phyloP scores from a whole-genome alignment of 2,888 invertebrate species.

The Heliconius cydno region DNA sequence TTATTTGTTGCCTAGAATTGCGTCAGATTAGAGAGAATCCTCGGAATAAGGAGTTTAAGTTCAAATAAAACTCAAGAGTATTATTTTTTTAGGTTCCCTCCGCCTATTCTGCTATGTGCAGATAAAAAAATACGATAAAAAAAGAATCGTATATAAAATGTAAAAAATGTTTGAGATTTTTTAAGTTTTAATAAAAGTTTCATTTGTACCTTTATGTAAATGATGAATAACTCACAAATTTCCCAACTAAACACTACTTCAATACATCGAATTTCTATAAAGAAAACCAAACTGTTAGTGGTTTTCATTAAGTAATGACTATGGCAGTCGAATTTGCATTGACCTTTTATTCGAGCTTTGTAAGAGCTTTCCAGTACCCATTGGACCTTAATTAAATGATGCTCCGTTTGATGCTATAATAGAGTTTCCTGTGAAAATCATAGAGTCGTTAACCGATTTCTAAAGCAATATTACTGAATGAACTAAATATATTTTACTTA shows the following conservation, averaged over 20 bases:
- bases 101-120: too few species aligned
- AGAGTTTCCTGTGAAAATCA: slow-evolving; percentile 18
- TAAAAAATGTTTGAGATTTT: too few species aligned
- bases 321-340: slow-evolving; percentile 26
- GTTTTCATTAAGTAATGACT: slow-evolving; percentile 33
- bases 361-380: slow-evolving; percentile 29
- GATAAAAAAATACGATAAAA: too few species aligned
- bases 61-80: too few species aligned
- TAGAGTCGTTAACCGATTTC: slow-evolving; percentile 4
- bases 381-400: slow-evolving; percentile 28
- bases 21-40: not conserved
- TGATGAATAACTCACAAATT: too few species aligned
- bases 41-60: not conserved
- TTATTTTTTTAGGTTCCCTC: too few species aligned
- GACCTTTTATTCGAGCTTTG: slow-evolving; percentile 32
- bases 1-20: not conserved
- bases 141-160: too few species aligned
- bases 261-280: not conserved
- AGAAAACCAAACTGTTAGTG: slow-evolving; percentile 2
- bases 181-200: too few species aligned
- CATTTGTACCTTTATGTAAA: too few species aligned
- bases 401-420: slow-evolving; percentile 6
- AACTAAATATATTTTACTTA: not conserved
- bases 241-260: not conserved
- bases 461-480: not conserved